phyloP scores from a whole-genome alignment of 2,888 invertebrate species.

The Crocallis elinguaria region DNA sequence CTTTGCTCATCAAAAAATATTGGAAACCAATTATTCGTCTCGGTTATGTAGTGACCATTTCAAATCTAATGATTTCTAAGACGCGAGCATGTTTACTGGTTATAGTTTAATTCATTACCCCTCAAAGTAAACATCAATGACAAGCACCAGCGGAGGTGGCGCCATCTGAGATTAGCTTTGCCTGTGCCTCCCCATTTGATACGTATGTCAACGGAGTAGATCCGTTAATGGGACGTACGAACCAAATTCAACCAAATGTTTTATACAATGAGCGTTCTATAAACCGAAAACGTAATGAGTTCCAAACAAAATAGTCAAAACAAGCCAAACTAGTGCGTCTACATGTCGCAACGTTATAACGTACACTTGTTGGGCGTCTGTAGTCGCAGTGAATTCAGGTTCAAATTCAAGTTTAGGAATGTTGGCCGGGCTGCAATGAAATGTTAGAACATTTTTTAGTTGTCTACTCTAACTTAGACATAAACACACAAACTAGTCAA shows the following conservation, averaged over 20 bases:
- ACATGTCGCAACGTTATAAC: conserved; percentile 80
- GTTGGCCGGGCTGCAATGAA: conserved; percentile 97
- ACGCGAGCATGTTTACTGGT: too few relatives aligned
- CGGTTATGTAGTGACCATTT: too few relatives aligned
- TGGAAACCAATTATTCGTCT: too few relatives aligned
- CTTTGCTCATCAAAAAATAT: too few relatives aligned
- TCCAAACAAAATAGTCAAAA: conserved; percentile 51
- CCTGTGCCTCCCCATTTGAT: too few relatives aligned
- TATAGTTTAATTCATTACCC: too few relatives aligned
- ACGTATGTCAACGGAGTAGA: conserved; percentile 3
- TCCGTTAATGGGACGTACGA: conserved; percentile 26
- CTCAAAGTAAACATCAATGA: too few relatives aligned
- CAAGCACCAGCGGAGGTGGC: too few relatives aligned
- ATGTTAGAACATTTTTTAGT: conserved; percentile 62
- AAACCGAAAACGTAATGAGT: conserved; percentile 41
- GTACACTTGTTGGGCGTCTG: conserved; percentile 96
- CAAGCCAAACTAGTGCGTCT: conserved; percentile 78
- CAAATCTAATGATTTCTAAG: too few relatives aligned
- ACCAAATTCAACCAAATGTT: conserved; percentile 45
- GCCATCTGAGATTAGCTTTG: too few relatives aligned
- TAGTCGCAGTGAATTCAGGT: conserved; percentile 95
- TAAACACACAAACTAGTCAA: conserved; percentile 13
- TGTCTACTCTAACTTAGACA: conserved; percentile 34
- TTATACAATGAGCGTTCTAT: conserved; percentile 46
- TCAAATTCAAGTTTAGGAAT: conserved; percentile 98